A percentile compares a stretch with the other conserved stretches of the same genome.
Evolutionary conservation across 2,113 vertebrate genomes (phyloP).

Genomic region (Nestor notabilis): DNA sequence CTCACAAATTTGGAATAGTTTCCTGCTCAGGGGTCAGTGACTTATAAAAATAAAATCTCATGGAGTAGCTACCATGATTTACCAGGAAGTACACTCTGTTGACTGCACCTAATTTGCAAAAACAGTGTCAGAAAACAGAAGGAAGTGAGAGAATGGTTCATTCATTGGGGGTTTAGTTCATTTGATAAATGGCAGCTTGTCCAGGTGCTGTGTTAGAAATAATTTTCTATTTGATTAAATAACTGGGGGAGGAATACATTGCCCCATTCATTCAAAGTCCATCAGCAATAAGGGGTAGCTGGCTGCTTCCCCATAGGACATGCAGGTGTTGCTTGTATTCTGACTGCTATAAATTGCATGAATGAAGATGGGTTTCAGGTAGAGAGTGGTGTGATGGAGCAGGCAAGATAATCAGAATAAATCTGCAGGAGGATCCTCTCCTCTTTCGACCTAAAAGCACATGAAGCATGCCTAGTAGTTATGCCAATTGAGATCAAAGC

Average conservation of each 20-base stretch:
- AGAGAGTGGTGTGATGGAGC: neutral
- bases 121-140: neutral
- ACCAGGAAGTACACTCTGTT: neutral
- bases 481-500: neutral
- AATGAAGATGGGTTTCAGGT: neutral
- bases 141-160: neutral
- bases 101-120: neutral
- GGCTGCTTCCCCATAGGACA: neutral
- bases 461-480: neutral
- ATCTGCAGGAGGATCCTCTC: neutral
- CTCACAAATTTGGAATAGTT: neutral
- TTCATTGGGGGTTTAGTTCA: neutral
- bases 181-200: neutral
- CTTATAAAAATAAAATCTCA: neutral
- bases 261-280: neutral
- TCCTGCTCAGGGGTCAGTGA: neutral
- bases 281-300: neutral
- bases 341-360: neutral
- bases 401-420: neutral
- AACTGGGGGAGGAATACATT: neutral
- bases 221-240: neutral
- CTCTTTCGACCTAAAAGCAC: neutral
- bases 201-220: neutral
- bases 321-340: neutral
- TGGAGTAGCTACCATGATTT: neutral